Percentiles rank a stretch among this genome's conserved stretches.
Evolutionary conservation across 64 coral and sea anemone species (phyloP).

Genomic region (Stylophora pistillata): DNA sequence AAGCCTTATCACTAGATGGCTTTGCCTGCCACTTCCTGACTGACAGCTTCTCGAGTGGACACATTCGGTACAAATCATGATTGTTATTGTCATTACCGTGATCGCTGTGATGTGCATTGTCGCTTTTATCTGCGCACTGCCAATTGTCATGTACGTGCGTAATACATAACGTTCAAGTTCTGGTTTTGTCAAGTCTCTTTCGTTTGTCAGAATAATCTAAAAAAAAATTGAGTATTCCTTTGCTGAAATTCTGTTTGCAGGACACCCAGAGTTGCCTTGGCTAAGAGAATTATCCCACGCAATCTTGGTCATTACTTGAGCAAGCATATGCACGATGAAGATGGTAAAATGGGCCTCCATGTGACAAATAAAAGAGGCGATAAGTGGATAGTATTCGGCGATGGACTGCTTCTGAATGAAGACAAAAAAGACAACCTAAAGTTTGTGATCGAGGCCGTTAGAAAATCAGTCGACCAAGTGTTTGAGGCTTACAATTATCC

Average conservation of each 20-base stretch:
- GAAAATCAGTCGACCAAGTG: conserved; percentile 12
- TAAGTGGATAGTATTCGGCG: conserved; percentile 42
- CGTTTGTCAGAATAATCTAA: too few relatives aligned
- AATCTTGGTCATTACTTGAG: conserved; percentile 20
- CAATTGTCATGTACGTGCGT: too few relatives aligned
- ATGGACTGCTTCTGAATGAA: conserved; percentile 32
- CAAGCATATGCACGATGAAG: conserved; percentile 58
- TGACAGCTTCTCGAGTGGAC: conserved; percentile 45
- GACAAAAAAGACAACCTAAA: conserved; percentile 3
- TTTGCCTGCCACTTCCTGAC: conserved; percentile 51
- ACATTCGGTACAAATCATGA: background rate
- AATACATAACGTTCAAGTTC: too few relatives aligned
- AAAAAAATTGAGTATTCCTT: too few relatives aligned
- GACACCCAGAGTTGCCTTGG: conserved; percentile 32
- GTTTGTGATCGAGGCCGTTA: conserved; percentile 14
- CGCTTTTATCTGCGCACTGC: too few relatives aligned
- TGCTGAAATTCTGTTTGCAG: background rate
- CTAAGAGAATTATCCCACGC: background rate
- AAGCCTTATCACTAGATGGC: conserved; percentile 27
- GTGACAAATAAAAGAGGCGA: conserved; percentile 31
- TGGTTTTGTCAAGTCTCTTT: too few relatives aligned
- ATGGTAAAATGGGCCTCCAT: conserved; percentile 37
- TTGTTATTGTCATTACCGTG: too few relatives aligned
- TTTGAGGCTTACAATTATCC: conserved; percentile 3
- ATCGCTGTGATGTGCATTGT: too few relatives aligned